A percentile compares a stretch with the other conserved stretches of the same genome.
Conservation (phyloP, 2,797 vertebrate species). For the Lagocephalus sceleratus region DNA sequence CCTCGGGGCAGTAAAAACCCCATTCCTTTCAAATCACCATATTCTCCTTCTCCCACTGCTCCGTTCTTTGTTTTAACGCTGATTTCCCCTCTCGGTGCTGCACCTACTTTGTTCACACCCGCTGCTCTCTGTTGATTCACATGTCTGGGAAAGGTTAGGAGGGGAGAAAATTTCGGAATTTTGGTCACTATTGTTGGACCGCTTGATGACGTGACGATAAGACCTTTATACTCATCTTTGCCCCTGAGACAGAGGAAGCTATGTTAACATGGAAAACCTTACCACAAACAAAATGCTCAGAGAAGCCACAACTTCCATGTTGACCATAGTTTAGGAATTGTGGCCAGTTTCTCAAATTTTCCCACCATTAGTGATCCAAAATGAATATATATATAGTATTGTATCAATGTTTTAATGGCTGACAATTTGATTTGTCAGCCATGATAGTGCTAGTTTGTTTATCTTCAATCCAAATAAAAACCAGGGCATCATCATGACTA, state of each 20-base stretch:
- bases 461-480: too few species aligned
- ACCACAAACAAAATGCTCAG: not conserved
- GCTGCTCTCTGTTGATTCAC: conserved; percentile 26
- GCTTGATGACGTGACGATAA: conserved; percentile 22
- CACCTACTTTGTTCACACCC: conserved; percentile 52
- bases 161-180: conserved; percentile 22
- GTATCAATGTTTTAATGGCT: conserved; percentile 8
- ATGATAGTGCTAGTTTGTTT: too few species aligned
- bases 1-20: conserved; percentile 45
- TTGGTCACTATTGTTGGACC: not conserved
- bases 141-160: conserved; percentile 70
- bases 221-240: conserved; percentile 7
- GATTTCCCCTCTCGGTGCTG: conserved; percentile 35
- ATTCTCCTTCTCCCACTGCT: conserved; percentile 34
- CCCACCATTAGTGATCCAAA: conserved; percentile 17
- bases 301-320: not conserved
- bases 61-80: conserved; percentile 17
- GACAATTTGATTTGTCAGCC: too few species aligned
- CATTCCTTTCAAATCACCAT: conserved; percentile 16
- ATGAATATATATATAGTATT: not conserved
- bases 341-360: conserved; percentile 23
- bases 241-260: conserved; percentile 3
- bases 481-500: too few species aligned
- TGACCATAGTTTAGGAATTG: conserved; percentile 11
- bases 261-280: conserved; percentile 15